A percentile compares a stretch with the other conserved stretches of the same genome.
Conservation (phyloP, 2,888 invertebrate genomes). For the Hemaris fuciformis region DNA sequence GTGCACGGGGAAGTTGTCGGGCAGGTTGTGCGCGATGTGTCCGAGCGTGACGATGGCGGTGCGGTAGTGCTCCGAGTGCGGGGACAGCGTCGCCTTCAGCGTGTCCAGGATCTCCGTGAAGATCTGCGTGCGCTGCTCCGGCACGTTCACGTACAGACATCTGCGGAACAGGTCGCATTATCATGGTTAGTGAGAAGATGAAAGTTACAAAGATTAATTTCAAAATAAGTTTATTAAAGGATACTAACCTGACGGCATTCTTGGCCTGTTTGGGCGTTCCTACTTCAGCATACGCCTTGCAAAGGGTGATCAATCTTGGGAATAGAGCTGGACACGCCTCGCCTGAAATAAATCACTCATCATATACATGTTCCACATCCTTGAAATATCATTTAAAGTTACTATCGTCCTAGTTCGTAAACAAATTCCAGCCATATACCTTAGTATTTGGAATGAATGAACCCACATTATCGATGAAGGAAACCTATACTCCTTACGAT, state of each 20-base stretch:
- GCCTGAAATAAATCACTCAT: conserved; percentile 63
- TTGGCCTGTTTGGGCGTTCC: conserved; percentile 98
- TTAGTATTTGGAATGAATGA: too few species aligned
- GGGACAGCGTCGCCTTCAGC: conserved; percentile 87
- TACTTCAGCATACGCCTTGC: conserved; percentile 92
- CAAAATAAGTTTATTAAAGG: too few species aligned
- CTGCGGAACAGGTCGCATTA: conserved; percentile 74
- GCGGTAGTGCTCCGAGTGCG: conserved; percentile 90
- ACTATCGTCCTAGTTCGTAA: too few species aligned
- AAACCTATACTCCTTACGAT: too few species aligned
- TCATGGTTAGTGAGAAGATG: too few species aligned
- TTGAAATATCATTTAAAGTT: too few species aligned
- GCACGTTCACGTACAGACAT: conserved; percentile 93
- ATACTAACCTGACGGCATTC: conserved; percentile 88
- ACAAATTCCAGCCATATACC: too few species aligned
- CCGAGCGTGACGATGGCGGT: conserved; percentile 97
- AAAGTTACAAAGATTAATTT: too few species aligned
- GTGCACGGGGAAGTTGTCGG: conserved; percentile 92
- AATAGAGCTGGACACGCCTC: conserved; percentile 89
- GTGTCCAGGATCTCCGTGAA: conserved; percentile 92
- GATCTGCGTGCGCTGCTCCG: conserved; percentile 85
- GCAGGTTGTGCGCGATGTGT: conserved; percentile 96
- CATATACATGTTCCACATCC: too few species aligned
- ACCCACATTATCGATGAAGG: too few species aligned
- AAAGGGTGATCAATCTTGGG: conserved; percentile 90